Percentiles rank a stretch among this genome's conserved stretches.
Evolutionary conservation across 37 sponge, comb jelly and placozoan species (phyloP).

Genomic region (Chondrosia reniformis): DNA sequence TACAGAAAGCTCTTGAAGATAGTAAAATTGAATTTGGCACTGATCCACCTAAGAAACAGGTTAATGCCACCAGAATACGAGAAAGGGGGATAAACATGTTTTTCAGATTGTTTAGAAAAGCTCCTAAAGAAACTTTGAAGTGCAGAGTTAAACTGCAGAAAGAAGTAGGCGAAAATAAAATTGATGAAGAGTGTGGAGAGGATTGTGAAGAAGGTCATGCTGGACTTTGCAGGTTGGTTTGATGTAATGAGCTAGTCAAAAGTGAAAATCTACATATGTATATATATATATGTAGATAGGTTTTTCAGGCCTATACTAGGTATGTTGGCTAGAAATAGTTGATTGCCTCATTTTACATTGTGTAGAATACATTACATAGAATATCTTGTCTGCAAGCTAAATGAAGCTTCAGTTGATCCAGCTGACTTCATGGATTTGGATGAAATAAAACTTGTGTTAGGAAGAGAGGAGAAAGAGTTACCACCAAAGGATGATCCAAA

Average conservation of each 20-base stretch:
- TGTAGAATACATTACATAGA: constrained; percentile 87
- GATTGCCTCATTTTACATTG: too few relatives aligned
- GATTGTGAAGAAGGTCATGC: constrained; percentile 58
- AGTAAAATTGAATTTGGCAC: constrained; percentile 65
- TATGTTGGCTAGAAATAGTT: too few relatives aligned
- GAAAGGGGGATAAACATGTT: too few relatives aligned
- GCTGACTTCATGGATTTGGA: constrained; percentile 38
- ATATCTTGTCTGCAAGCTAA: constrained; percentile 80
- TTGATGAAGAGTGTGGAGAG: constrained; percentile 72
- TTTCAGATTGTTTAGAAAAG: too few relatives aligned
- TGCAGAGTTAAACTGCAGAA: constrained; percentile 82
- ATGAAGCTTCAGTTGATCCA: constrained; percentile 68
- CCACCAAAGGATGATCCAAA: constrained; percentile 43
- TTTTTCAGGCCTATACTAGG: too few relatives aligned
- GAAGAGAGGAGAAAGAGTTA: constrained; percentile 57
- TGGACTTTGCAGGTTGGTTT: constrained; percentile 82
- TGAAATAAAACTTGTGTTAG: constrained; percentile 45
- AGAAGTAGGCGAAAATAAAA: constrained; percentile 45
- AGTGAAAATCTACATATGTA: too few relatives aligned
- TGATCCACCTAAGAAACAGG: constrained; percentile 55
- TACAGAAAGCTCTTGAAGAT: constrained; percentile 69
- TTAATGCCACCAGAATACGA: constrained; percentile 38
- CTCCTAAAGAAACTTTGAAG: not conserved
- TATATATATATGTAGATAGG: too few relatives aligned
- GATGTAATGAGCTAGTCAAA: too few relatives aligned